Base-by-base conservation (phyloP, 1,140 invertebrate genomes). In the Maniola jurtina region DNA sequence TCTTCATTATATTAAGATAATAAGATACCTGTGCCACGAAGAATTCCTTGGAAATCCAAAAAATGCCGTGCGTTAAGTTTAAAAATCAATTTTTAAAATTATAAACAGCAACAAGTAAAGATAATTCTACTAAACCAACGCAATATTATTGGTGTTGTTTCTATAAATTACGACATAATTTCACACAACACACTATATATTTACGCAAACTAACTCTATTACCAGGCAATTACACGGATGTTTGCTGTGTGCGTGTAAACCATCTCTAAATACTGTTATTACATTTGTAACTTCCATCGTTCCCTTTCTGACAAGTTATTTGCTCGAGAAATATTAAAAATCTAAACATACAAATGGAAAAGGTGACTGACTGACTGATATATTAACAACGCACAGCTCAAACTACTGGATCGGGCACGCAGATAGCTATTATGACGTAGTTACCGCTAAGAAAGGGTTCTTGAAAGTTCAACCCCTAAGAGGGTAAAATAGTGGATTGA, bases 91-190 rank as follows among this genome's bases (percentile, higher is more conserved):
- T 48, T 48, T 5, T n/a, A 14, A 10, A 13, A 33, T 34, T n/a
- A 25, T 34, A 55, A 0, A 8, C 14, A 55, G 11, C 16, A 55
- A 11, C 33, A 13, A 55, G 16, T 25, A 10, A 13, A 55, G 16
- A 14, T 55, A 55, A 34, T 55, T 55, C 11, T 55, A 55, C 52
- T 34, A n/a, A 33, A 55, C 33, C 5, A 34, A 55, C 25, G 6
- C n/a, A 55, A 52, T 38, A 57, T 57, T 57, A 57, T 57, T 57
- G 13, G 35, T 11, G 34, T 57, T 57, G 55, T 57, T 57, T 57
- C 55, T 57, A 8, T 57, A 57, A 57, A 57, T 57, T 57, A 57
- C 55, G 40, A 57, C 55, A 57, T 57, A 57, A 57, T 57, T 38
- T 38, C n/a, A 36, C 40, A 57, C 14, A 40, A 36, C 35, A n/a